These are phyloP conservation scores for Brachycybe producta DNA, from an alignment of 2,888 invertebrate genomes.

Conservation along the genomic window DNA sequence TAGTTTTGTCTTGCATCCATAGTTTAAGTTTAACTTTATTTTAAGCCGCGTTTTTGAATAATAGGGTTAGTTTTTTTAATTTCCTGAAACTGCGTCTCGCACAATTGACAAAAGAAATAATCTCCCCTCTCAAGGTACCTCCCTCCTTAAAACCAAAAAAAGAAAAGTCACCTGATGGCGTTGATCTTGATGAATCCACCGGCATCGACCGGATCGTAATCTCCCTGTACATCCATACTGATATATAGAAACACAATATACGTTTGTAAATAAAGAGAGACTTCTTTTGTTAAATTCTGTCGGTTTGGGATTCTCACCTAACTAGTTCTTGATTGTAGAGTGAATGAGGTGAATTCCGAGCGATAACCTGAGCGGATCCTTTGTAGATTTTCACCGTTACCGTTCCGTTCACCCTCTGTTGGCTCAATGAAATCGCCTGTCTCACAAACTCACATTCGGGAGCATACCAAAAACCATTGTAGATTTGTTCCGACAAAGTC, in stretches of 20 bases:
- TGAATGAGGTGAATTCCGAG: conserved; percentile 43
- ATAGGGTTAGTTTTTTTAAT: too few species aligned
- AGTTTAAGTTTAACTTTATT: too few species aligned
- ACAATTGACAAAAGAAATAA: too few species aligned
- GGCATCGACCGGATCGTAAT: conserved; percentile 63
- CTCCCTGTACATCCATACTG: conserved; percentile 65
- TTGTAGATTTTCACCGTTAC: conserved; percentile 60
- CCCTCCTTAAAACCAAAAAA: too few species aligned
- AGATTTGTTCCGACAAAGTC: conserved; percentile 66
- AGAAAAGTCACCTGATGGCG: conserved; percentile 45
- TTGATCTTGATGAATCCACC: conserved; percentile 75
- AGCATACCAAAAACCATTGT: conserved; percentile 74
- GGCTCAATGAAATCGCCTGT: conserved; percentile 53
- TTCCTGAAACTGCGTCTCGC: too few species aligned
- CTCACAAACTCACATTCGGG: conserved; percentile 62
- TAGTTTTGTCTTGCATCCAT: too few species aligned
- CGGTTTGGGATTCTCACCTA: conserved; percentile 32
- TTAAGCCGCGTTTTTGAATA: too few species aligned
- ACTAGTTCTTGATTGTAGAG: conserved; percentile 67
- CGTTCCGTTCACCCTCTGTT: conserved; percentile 54
- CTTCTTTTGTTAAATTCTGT: conserved; percentile 3
- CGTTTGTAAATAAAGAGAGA: conserved; percentile 5
- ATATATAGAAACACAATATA: neutral
- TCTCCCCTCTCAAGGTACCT: too few species aligned
- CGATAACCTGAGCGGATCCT: conserved; percentile 51